Evolutionary conservation across 2,888 invertebrate genomes (phyloP).

Genomic region (Sesia bembeciformis): DNA sequence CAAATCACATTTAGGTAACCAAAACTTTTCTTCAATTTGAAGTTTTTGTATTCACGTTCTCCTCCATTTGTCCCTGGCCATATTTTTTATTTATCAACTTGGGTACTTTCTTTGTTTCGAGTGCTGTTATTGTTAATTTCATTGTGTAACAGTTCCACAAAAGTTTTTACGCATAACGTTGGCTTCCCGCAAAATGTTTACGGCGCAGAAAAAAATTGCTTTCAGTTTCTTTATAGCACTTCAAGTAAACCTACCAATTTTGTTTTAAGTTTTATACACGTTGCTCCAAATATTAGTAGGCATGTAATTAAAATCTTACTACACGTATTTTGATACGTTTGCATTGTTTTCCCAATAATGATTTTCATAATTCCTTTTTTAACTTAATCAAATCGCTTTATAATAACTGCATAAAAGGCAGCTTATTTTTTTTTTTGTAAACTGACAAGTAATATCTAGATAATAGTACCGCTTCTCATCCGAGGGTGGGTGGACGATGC

Average conservation of each 20-base stretch:
- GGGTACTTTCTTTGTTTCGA: constrained; percentile 36
- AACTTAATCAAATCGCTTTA: no score
- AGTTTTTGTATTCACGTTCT: constrained; percentile 21
- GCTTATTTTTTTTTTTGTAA: constrained; percentile 27
- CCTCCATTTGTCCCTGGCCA: constrained; percentile 38
- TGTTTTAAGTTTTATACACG: no score
- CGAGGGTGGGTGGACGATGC: constrained; percentile 52
- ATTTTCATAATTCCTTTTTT: no score
- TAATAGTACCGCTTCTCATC: constrained; percentile 65
- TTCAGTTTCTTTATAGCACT: no score
- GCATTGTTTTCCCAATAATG: no score
- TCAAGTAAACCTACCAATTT: no score
- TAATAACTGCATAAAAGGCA: no score
- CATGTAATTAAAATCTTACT: no score
- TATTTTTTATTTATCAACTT: constrained; percentile 47
- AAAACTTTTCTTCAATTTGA: constrained; percentile 17
- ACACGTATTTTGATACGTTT: no score
- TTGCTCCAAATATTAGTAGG: no score
- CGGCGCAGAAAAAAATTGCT: constrained; percentile 18
- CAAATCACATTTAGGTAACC: background rate
- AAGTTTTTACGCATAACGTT: constrained; percentile 28
- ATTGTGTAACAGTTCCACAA: constrained; percentile 22
- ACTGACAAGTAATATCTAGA: constrained; percentile 59
- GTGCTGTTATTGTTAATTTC: constrained; percentile 41
- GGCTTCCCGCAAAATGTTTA: constrained; percentile 33